These are phyloP conservation scores for Ylistrum balloti DNA, from an alignment of 1,140 invertebrate species.

Conservation along the genomic window DNA sequence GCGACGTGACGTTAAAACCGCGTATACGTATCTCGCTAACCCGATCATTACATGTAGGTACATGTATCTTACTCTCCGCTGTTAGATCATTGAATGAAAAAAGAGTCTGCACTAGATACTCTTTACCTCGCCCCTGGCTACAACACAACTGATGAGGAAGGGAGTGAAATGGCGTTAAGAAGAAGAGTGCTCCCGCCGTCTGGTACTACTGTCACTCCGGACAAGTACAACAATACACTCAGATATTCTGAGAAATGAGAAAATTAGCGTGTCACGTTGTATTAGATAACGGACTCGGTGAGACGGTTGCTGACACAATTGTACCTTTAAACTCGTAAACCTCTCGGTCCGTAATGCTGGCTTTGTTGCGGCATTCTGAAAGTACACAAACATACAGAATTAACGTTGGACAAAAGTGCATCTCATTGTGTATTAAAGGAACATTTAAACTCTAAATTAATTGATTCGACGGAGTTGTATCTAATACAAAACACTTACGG, in stretches of 20 bases:
- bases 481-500: no score
- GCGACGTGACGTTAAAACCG: neutral
- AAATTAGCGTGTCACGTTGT: slow-evolving; percentile 18
- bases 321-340: neutral
- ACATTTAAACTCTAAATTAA: no score
- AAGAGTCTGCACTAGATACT: neutral
- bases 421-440: no score
- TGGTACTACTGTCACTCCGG: neutral
- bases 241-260: neutral
- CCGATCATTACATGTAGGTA: neutral
- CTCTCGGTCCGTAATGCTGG: neutral
- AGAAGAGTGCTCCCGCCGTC: neutral
- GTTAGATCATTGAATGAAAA: neutral
- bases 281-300: neutral
- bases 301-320: neutral
- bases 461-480: no score
- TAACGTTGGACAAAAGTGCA: no score
- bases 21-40: neutral
- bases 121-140: neutral
- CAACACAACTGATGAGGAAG: neutral
- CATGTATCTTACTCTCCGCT: neutral
- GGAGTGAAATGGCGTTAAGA: neutral
- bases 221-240: neutral
- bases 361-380: neutral
- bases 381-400: no score